Percentiles rank a stretch among this genome's conserved stretches.
These are phyloP conservation scores for Capitulum mitella DNA, from an alignment of 2,888 invertebrate species.

Conservation along the genomic window DNA sequence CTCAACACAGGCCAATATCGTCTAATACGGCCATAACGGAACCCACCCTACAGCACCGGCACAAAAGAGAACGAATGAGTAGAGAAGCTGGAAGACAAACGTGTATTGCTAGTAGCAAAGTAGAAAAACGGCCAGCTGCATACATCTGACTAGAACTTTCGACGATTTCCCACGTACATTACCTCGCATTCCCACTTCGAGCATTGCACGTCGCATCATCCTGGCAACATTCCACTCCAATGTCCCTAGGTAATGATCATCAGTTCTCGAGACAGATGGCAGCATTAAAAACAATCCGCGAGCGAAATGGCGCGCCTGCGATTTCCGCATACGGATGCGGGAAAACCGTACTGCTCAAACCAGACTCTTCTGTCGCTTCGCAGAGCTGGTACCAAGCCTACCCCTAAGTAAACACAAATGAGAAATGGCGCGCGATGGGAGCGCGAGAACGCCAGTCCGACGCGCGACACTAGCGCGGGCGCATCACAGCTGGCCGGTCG, in stretches of 20 bases:
- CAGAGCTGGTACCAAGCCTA: no score
- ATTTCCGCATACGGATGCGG: no score
- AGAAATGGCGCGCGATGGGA: no score
- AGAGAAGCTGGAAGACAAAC: constrained; percentile 1
- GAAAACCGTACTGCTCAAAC: no score
- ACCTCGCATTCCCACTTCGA: not conserved
- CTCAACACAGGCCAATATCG: no score
- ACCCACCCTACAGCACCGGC: no score
- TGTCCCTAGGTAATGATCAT: not conserved
- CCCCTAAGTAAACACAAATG: no score
- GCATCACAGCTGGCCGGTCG: constrained; percentile 42
- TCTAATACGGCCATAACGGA: no score
- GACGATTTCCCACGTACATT: not conserved
- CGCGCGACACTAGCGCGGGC: no score
- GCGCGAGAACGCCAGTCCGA: no score
- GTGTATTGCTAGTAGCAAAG: constrained; percentile 19
- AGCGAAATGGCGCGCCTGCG: not conserved
- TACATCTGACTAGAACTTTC: constrained; percentile 7
- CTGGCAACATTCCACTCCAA: not conserved
- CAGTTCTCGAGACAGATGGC: not conserved
- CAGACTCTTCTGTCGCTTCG: no score
- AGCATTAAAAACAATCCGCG: not conserved
- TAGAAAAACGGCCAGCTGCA: constrained; percentile 10
- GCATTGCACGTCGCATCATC: not conserved
- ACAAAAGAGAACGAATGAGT: not conserved